A percentile compares a stretch with the other conserved stretches of the same genome.
These are phyloP conservation scores for Menidia beryllina DNA, from an alignment of 2,113 vertebrate species.

Conservation along the genomic window DNA sequence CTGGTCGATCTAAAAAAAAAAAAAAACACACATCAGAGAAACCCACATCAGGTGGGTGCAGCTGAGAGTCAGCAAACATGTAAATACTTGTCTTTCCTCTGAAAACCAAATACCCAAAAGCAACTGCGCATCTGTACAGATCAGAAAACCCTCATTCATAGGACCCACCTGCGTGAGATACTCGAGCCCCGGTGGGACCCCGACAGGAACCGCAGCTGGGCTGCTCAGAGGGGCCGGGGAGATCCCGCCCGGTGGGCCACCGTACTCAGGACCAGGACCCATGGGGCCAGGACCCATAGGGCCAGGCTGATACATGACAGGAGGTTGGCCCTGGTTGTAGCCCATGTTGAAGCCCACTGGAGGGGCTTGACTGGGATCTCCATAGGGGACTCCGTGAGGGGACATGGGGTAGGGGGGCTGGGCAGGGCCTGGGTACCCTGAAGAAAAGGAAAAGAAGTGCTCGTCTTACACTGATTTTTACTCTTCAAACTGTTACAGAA, in stretches of 20 bases:
- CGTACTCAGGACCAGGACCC: conserved; percentile 44
- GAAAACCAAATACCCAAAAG: not conserved
- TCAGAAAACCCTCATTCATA: not conserved
- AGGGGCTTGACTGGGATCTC: conserved; percentile 61
- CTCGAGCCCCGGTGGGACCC: conserved; percentile 86
- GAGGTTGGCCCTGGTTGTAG: conserved; percentile 63
- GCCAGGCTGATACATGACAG: conserved; percentile 77
- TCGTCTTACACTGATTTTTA: not conserved
- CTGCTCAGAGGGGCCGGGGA: conserved; percentile 37
- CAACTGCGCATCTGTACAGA: not conserved
- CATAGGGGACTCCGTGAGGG: conserved; percentile 72
- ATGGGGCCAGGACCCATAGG: conserved; percentile 50
- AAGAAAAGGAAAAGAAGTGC: not conserved
- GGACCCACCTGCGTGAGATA: conserved; percentile 86
- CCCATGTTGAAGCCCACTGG: conserved; percentile 81
- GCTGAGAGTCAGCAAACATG: too few relatives aligned
- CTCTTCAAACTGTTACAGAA: too few relatives aligned
- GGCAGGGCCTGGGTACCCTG: conserved; percentile 75
- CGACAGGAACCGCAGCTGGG: conserved; percentile 57
- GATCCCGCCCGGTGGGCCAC: conserved; percentile 27
- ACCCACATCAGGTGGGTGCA: not conserved
- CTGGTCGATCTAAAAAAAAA: conserved; percentile 89
- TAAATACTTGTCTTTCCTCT: not conserved
- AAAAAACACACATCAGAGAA: not conserved
- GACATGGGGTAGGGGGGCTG: conserved; percentile 72